Evolutionary conservation across 2,113 vertebrate species (phyloP).

Genomic region (Centrocercus urophasianus): DNA sequence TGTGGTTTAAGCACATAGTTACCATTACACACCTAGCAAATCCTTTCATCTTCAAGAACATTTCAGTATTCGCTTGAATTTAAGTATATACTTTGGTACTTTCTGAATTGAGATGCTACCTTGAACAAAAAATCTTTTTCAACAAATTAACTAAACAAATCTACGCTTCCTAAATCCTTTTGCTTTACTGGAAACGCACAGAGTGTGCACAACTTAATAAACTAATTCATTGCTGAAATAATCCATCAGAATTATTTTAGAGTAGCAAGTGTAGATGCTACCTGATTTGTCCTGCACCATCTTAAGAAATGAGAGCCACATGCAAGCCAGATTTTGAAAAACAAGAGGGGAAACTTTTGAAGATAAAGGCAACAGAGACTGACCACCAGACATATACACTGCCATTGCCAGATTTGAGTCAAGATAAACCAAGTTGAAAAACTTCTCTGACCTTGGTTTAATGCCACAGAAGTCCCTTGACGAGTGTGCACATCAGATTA

Average conservation of each 20-base stretch:
- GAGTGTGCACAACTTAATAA: background rate
- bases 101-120: background rate
- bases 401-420: background rate
- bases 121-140: background rate
- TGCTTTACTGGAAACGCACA: background rate
- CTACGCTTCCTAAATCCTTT: slow-evolving; percentile 14
- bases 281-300: background rate
- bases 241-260: background rate
- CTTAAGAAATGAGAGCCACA: background rate
- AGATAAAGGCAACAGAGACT: background rate
- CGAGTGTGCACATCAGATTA: background rate
- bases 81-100: background rate
- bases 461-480: background rate
- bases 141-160: slow-evolving; percentile 11
- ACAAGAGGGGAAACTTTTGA: background rate
- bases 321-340: background rate
- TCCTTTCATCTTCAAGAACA: background rate
- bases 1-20: background rate
- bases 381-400: background rate
- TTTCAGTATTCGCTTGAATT: slow-evolving; percentile 5
- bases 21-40: background rate
- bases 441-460: background rate
- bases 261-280: background rate
- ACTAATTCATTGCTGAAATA: background rate
- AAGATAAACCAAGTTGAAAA: background rate